Percentiles rank a stretch among this genome's conserved stretches.
Conservation (phyloP, 2,797 vertebrate genomes). For the Pangasius larnaudii region DNA sequence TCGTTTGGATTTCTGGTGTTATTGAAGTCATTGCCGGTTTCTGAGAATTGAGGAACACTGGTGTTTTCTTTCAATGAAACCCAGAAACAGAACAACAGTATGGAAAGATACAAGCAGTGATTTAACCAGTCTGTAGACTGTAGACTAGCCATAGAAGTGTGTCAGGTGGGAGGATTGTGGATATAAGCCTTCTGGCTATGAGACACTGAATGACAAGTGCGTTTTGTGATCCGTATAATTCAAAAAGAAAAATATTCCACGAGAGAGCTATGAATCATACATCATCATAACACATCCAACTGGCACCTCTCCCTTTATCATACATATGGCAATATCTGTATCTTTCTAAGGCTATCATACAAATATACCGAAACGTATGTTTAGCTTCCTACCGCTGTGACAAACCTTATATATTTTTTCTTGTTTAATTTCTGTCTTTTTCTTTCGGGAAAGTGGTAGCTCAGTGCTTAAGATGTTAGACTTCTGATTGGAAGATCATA, state of each 20-base stretch:
- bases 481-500: too few relatives aligned
- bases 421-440: not conserved
- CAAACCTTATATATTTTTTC: not conserved
- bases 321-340: slow-evolving; percentile 46
- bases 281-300: slow-evolving; percentile 34
- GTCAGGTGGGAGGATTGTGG: slow-evolving; percentile 42
- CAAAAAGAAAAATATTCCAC: slow-evolving; percentile 30
- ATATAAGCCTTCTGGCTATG: slow-evolving; percentile 35
- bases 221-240: slow-evolving; percentile 40
- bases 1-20: not conserved
- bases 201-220: slow-evolving; percentile 37
- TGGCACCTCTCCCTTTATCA: slow-evolving; percentile 34
- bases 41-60: not conserved
- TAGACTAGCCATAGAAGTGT: not conserved
- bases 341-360: slow-evolving; percentile 26
- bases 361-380: slow-evolving; percentile 22
- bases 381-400: slow-evolving; percentile 8
- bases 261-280: slow-evolving; percentile 58
- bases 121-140: not conserved
- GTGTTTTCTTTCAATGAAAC: not conserved
- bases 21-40: not conserved
- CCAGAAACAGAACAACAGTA: not conserved
- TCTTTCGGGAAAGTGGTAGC: not conserved
- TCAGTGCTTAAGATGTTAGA: too few relatives aligned
- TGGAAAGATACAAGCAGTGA: slow-evolving; percentile 8